These are phyloP conservation scores for Strigamia transsilvanica DNA, from an alignment of 2,888 invertebrate genomes.

Conservation along the genomic window DNA sequence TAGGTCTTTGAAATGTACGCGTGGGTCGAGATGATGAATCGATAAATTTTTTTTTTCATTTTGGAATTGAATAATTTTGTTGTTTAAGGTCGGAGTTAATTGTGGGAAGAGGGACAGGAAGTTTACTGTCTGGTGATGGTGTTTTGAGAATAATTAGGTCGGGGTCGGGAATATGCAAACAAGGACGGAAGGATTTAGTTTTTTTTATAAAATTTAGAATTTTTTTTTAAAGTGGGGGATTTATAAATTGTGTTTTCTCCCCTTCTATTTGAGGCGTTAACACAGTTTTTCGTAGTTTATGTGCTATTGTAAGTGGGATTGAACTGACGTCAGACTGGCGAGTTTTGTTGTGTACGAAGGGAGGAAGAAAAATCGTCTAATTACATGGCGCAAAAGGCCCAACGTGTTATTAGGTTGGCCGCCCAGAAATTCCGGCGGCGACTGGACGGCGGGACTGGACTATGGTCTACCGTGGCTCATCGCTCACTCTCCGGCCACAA, in stretches of 20 bases:
- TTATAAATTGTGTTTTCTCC: no score
- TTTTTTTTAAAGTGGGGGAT: no score
- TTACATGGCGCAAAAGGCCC: not conserved
- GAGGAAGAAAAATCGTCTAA: not conserved
- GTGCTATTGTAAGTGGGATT: not conserved
- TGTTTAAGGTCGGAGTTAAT: no score
- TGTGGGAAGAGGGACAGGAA: no score
- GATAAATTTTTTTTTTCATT: not conserved
- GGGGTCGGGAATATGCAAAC: no score
- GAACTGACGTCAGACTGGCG: conserved; percentile 15
- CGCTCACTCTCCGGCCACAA: conserved; percentile 15
- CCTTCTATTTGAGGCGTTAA: not conserved
- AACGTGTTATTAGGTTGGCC: conserved; percentile 3
- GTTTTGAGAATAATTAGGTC: no score
- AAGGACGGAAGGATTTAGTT: no score
- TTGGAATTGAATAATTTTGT: no score
- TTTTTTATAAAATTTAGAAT: no score
- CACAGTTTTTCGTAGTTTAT: not conserved
- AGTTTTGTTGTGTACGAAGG: not conserved
- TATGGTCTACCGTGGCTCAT: not conserved
- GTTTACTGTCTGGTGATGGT: no score
- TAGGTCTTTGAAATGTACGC: not conserved
- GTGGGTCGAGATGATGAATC: not conserved
- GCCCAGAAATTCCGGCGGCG: not conserved
- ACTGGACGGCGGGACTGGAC: not conserved